A percentile compares a stretch with the other conserved stretches of the same genome.
These are phyloP conservation scores for Tuta absoluta DNA, from an alignment of 2,888 invertebrate genomes.

Conservation along the genomic window DNA sequence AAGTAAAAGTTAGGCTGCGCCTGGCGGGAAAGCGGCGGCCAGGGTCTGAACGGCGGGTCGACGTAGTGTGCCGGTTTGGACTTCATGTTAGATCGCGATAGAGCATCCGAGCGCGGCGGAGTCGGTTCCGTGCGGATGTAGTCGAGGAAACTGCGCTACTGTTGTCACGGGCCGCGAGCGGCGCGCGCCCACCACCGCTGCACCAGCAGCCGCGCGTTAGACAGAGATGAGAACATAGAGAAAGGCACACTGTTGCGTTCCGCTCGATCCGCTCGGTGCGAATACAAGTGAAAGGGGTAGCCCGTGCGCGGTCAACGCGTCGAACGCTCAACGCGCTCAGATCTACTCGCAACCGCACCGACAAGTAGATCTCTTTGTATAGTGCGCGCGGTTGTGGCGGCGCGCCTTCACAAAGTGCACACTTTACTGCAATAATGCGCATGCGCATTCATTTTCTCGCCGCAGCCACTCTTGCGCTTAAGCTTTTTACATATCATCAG, in stretches of 20 bases:
- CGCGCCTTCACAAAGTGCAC: constrained; percentile 38
- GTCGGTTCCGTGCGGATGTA: constrained; percentile 74
- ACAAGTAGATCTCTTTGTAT: constrained; percentile 50
- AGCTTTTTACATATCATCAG: neutral
- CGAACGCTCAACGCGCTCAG: constrained; percentile 54
- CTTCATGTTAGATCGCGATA: constrained; percentile 83
- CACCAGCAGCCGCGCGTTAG: constrained; percentile 64
- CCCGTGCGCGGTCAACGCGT: constrained; percentile 68
- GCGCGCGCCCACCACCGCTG: constrained; percentile 62
- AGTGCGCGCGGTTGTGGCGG: constrained; percentile 13
- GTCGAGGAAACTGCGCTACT: constrained; percentile 74
- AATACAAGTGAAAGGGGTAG: constrained; percentile 80
- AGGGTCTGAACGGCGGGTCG: constrained; percentile 81
- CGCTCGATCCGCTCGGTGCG: constrained; percentile 72
- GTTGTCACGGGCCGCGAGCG: constrained; percentile 61
- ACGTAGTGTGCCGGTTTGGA: constrained; percentile 81
- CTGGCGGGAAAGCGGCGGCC: constrained; percentile 84
- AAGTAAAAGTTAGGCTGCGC: constrained; percentile 76
- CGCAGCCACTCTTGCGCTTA: neutral
- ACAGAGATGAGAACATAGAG: constrained; percentile 76
- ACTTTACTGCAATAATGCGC: constrained; percentile 40
- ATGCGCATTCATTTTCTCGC: constrained; percentile 28
- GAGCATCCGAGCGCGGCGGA: constrained; percentile 70
- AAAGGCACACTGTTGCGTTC: constrained; percentile 72
- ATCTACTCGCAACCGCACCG: constrained; percentile 41